Evolutionary conservation across 2,888 invertebrate genomes (phyloP).

Genomic region (Harpalus rubripes): DNA sequence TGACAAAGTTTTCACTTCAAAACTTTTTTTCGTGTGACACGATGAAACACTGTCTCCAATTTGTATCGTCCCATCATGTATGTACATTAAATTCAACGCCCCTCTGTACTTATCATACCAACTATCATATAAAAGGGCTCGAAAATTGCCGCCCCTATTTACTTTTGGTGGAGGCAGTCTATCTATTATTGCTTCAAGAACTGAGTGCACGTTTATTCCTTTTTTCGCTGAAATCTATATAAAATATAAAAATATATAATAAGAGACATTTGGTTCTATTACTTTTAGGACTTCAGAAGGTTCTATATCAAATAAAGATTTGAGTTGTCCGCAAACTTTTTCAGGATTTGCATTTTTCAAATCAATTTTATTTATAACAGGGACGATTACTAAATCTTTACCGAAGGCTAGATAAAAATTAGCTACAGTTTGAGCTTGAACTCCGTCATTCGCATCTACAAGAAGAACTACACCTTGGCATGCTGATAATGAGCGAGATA

Average conservation of each 20-base stretch:
- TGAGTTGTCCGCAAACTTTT: slow-evolving; percentile 87
- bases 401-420: slow-evolving; percentile 95
- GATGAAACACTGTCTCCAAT: slow-evolving; percentile 89
- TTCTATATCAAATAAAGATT: slow-evolving; percentile 90
- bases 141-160: slow-evolving; percentile 82
- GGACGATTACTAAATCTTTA: slow-evolving; percentile 89
- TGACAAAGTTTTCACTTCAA: slow-evolving; percentile 89
- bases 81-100: slow-evolving; percentile 86
- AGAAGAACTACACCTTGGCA: slow-evolving; percentile 97
- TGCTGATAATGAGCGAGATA: slow-evolving; percentile 91
- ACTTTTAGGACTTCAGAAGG: slow-evolving; percentile 87
- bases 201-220: slow-evolving; percentile 89
- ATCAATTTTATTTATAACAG: slow-evolving; percentile 98
- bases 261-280: slow-evolving; percentile 66
- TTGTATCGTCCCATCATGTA: slow-evolving; percentile 87
- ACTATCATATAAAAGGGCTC: slow-evolving; percentile 94
- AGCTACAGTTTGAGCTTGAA: slow-evolving; percentile 98
- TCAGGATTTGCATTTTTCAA: slow-evolving; percentile 94
- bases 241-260: slow-evolving; percentile 36
- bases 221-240: slow-evolving; percentile 91
- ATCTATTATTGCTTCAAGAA: slow-evolving; percentile 89
- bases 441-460: slow-evolving; percentile 97
- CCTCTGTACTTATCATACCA: slow-evolving; percentile 95
- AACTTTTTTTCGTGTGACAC: slow-evolving; percentile 84
- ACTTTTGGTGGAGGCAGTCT: slow-evolving; percentile 87